Conservation (phyloP, 2,113 vertebrate species). For the Cyanoliseus patagonus region DNA sequence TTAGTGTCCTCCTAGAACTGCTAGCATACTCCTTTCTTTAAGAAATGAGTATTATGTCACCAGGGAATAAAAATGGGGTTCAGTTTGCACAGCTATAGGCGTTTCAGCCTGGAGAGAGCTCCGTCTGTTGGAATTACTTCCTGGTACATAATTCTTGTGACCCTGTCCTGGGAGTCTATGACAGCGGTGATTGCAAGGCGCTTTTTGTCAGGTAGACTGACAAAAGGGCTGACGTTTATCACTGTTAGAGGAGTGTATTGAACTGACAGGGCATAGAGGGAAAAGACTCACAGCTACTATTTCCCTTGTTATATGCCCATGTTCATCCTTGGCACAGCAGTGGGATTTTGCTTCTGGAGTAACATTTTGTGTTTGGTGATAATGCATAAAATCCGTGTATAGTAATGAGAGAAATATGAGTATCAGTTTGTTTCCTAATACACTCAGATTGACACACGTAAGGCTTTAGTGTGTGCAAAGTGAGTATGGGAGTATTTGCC, state of each 20-base stretch:
- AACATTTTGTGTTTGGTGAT: background rate
- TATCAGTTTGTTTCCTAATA: background rate
- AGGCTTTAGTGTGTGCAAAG: background rate
- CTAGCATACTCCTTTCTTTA: background rate
- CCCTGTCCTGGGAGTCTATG: background rate
- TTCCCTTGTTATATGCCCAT: background rate
- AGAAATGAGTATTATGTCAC: background rate
- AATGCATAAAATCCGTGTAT: background rate
- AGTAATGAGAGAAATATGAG: background rate
- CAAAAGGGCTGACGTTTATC: background rate
- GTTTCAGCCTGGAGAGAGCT: background rate
- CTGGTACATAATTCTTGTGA: background rate
- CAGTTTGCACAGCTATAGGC: background rate
- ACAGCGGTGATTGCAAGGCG: background rate
- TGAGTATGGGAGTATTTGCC: background rate
- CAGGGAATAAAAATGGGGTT: background rate
- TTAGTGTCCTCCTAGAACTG: background rate
- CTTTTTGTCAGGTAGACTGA: background rate
- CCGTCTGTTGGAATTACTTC: background rate
- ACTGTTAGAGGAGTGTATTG: background rate
- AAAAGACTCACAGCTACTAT: background rate
- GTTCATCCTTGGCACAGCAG: background rate
- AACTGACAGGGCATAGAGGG: background rate
- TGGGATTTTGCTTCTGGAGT: background rate
- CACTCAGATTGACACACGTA: fast-evolving